Percentiles rank a stretch among this genome's conserved stretches.
Evolutionary conservation across 2,888 invertebrate species (phyloP).

Genomic region (Neria commutata): DNA sequence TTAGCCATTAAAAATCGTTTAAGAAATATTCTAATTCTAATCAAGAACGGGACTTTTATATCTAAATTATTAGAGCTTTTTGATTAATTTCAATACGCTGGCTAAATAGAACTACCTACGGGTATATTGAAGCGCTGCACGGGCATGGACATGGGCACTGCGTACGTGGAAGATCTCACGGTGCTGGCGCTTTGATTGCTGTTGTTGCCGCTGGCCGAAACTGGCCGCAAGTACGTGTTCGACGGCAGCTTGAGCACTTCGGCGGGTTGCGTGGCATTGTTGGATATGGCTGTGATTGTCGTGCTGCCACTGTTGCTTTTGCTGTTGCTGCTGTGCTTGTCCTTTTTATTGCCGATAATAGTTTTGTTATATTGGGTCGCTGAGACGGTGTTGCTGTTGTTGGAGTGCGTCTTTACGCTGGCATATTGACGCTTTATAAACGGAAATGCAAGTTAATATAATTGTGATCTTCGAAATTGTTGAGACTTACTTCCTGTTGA

Average conservation of each 20-base stretch:
- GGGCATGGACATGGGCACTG: slow-evolving; percentile 44
- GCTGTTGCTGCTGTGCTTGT: no score
- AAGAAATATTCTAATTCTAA: no score
- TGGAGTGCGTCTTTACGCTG: neutral
- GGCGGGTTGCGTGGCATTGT: slow-evolving; percentile 21
- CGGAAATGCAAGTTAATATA: neutral
- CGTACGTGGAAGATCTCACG: slow-evolving; percentile 30
- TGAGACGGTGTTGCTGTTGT: neutral
- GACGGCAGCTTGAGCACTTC: slow-evolving; percentile 5
- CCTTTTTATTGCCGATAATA: slow-evolving; percentile 22
- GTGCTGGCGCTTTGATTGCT: slow-evolving; percentile 19
- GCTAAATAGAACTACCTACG: slow-evolving; percentile 38
- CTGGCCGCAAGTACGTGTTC: slow-evolving; percentile 8
- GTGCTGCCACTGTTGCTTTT: slow-evolving; percentile 3
- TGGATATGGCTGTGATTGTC: slow-evolving; percentile 15
- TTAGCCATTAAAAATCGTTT: no score
- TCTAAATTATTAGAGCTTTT: no score
- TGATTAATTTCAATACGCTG: no score
- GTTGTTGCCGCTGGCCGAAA: slow-evolving; percentile 17
- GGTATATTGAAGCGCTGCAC: slow-evolving; percentile 54
- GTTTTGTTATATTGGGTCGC: neutral
- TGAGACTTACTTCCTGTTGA: neutral
- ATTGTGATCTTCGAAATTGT: neutral
- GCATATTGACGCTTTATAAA: neutral
- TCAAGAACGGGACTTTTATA: no score